These are phyloP conservation scores for Microctenopoma lineatum DNA, from an alignment of 2,797 vertebrate genomes.

Conservation along the genomic window DNA sequence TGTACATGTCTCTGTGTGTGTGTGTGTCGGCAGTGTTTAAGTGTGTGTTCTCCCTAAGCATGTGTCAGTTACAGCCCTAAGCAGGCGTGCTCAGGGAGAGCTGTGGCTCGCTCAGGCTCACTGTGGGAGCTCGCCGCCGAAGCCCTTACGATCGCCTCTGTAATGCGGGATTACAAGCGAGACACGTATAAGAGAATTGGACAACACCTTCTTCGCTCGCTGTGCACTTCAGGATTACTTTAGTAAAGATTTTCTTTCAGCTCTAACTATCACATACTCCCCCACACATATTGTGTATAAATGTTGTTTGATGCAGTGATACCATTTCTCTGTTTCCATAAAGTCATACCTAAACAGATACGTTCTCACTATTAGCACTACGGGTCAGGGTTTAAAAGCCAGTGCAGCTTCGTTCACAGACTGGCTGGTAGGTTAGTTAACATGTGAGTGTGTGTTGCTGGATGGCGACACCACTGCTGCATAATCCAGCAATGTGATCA, in stretches of 20 bases:
- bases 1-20: conserved; percentile 17
- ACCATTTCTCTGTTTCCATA: too few species aligned
- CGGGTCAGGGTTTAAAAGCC: conserved; percentile 1
- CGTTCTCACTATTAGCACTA: background rate
- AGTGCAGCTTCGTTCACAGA: background rate
- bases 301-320: too few species aligned
- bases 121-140: conserved; percentile 54
- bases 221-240: conserved; percentile 9
- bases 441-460: too few species aligned
- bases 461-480: background rate
- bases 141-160: conserved; percentile 61
- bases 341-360: background rate
- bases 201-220: conserved; percentile 39
- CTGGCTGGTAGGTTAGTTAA: too few species aligned
- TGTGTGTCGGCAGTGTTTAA: conserved; percentile 50
- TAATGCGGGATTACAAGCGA: conserved; percentile 71
- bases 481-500: background rate
- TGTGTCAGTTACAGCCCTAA: conserved; percentile 69
- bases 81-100: conserved; percentile 61
- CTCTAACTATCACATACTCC: background rate
- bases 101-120: conserved; percentile 57
- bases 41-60: conserved; percentile 64
- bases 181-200: conserved; percentile 56
- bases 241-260: conserved; percentile 9
- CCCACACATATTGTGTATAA: too few species aligned